phyloP scores from a whole-genome alignment of 2,113 vertebrate genomes.

The Symphodus melops region DNA sequence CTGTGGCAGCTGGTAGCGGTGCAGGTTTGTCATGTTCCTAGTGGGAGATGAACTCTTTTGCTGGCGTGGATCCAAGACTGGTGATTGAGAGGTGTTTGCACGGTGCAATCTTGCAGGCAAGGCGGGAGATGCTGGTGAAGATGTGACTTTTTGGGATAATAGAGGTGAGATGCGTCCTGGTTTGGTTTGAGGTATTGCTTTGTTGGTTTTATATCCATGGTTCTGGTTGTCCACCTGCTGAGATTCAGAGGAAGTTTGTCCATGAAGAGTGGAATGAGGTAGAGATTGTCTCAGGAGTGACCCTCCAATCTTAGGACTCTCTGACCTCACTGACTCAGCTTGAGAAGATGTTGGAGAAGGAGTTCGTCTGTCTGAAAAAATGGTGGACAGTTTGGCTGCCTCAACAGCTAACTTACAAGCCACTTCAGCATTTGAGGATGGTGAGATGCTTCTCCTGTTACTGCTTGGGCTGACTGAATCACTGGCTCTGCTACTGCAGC shows the following conservation, averaged over 20 bases:
- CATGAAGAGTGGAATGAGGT: constrained; percentile 22
- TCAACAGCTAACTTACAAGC: constrained; percentile 64
- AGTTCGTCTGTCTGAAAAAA: constrained; percentile 59
- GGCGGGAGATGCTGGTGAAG: constrained; percentile 54
- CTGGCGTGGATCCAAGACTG: constrained; percentile 53
- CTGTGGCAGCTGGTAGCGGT: constrained; percentile 62
- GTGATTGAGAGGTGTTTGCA: constrained; percentile 39
- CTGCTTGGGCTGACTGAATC: constrained; percentile 25
- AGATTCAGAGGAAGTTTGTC: constrained; percentile 18
- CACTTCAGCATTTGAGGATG: constrained; percentile 59
- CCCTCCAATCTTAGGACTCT: constrained; percentile 53
- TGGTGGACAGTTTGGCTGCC: constrained; percentile 62
- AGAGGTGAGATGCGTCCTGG: constrained; percentile 48
- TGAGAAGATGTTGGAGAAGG: constrained; percentile 68
- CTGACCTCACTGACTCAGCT: constrained; percentile 49
- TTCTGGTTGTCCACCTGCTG: constrained; percentile 31
- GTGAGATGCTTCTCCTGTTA: constrained; percentile 45
- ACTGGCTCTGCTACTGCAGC: constrained; percentile 37
- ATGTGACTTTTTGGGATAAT: constrained; percentile 24
- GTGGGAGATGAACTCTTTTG: constrained; percentile 14
- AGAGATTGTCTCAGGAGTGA: constrained; percentile 41
- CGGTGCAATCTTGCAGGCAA: constrained; percentile 39
- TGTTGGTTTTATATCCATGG: constrained; percentile 39
- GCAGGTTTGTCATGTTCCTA: constrained; percentile 37
- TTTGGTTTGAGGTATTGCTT: constrained; percentile 29